Base-by-base conservation (phyloP, 2,888 invertebrate species). In the Eurois occulta region DNA sequence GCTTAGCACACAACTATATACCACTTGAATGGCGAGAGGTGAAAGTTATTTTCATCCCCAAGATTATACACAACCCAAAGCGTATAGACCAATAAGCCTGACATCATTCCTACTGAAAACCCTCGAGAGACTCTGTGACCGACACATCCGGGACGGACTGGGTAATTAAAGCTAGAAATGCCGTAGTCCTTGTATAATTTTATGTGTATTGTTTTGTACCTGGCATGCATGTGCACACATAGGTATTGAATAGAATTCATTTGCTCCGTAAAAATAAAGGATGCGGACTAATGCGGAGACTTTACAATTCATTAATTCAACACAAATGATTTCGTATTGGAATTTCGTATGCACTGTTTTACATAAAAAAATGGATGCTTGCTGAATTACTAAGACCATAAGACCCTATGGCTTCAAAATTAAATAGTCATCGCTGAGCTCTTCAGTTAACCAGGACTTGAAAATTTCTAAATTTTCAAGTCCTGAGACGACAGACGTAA, bases 381-480 rank as follows among this genome's bases (percentile, higher is more conserved):
- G 21, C 60, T 62, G 10, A 62, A 8, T 18, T 10, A 35, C 60
- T 62, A 35, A 32, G 18, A 16, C 18, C 16, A 24, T 4, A 32
- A 62, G 21, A 21, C 24, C 24, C 16, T 5, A 32, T 7, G 2
- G 13, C n/a, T 18, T 69, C 5, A 24, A 18, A 38, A 16, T 16
- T n/a, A 21, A 28, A 28, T 21, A 16, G 3, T 46, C 6, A 52
- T 38, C 21, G 10, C 8, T 24, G 38, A 72, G 48, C 28, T 52
- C 10, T 72, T 24, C 13, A 74, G 32, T 32, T 32, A 32, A 58
- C 5, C n/a, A 24, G 11, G 28, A 60, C 72, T 60, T 18, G 7
- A 28, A 48, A 75, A 24, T 75, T 75, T 72, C 5, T 4, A 28
- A 48, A 75, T 24, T 75, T 75, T 72, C 5, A 48, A 60, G 38